Evolutionary conservation across 2,113 vertebrate species (phyloP).

Genomic region (Menidia beryllina): DNA sequence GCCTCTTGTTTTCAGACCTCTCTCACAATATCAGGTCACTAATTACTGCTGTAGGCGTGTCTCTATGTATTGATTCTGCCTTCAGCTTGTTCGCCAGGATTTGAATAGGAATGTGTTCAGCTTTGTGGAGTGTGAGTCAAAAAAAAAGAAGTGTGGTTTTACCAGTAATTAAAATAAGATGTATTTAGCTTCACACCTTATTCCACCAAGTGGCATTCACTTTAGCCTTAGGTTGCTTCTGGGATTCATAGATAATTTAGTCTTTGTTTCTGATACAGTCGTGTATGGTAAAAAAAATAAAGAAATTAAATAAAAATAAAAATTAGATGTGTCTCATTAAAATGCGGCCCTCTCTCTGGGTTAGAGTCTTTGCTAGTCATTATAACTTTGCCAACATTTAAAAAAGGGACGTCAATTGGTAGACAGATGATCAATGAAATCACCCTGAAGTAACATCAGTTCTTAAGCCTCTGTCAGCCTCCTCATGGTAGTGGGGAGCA

Average conservation of each 20-base stretch:
- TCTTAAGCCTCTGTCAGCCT: background rate
- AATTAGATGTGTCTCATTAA: no score
- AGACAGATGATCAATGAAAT: background rate
- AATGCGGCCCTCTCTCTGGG: no score
- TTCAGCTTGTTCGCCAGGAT: conserved; percentile 1
- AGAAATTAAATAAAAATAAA: no score
- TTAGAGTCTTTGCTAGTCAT: no score
- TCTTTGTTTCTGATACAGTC: no score
- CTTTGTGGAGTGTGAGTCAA: conserved; percentile 9
- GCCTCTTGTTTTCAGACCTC: conserved; percentile 34
- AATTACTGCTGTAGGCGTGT: conserved; percentile 44
- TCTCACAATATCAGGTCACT: conserved; percentile 39
- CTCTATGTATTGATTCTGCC: conserved; percentile 45
- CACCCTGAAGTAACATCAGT: background rate
- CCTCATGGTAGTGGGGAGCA: background rate
- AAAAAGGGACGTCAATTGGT: no score
- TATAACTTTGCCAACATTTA: no score
- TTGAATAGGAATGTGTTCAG: conserved; percentile 18
- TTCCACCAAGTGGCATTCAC: background rate
- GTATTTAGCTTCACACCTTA: background rate
- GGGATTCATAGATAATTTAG: no score
- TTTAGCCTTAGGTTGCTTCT: no score
- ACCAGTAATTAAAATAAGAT: conserved; percentile 31
- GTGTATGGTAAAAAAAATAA: no score
- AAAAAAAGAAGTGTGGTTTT: conserved; percentile 34